phyloP scores from a whole-genome alignment of 2,797 vertebrate genomes.

The Amazona ochrocephala region DNA sequence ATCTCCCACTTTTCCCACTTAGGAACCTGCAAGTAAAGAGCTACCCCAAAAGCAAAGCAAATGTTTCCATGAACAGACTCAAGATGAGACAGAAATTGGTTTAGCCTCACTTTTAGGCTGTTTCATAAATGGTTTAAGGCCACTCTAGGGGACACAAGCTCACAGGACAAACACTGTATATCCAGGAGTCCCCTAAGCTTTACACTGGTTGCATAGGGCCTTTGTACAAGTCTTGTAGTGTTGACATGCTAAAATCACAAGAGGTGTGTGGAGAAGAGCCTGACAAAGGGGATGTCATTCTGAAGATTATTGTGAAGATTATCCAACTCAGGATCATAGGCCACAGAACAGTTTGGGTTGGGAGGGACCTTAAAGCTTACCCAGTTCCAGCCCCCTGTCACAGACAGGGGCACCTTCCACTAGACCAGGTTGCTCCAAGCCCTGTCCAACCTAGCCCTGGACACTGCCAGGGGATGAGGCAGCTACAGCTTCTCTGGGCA shows the following conservation, averaged over 20 bases:
- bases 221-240: neutral
- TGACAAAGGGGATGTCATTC: neutral
- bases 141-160: neutral
- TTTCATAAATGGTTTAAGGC: neutral
- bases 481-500: neutral
- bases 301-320: neutral
- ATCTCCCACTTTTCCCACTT: neutral
- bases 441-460: neutral
- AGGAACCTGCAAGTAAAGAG: neutral
- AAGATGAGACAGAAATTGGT: neutral
- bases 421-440: neutral
- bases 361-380: neutral
- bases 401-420: neutral
- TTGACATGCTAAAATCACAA: neutral
- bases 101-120: neutral
- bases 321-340: neutral
- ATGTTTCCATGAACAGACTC: neutral
- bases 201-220: neutral
- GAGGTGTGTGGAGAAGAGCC: neutral
- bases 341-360: neutral
- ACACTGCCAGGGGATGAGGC: neutral
- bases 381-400: neutral
- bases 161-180: neutral
- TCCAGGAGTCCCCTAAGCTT: neutral
- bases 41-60: neutral